Evolutionary conservation across 1,140 invertebrate genomes (phyloP), one percentile per base, ranked within the genome.

Genomic region (Maconellicoccus hirsutus): DNA sequence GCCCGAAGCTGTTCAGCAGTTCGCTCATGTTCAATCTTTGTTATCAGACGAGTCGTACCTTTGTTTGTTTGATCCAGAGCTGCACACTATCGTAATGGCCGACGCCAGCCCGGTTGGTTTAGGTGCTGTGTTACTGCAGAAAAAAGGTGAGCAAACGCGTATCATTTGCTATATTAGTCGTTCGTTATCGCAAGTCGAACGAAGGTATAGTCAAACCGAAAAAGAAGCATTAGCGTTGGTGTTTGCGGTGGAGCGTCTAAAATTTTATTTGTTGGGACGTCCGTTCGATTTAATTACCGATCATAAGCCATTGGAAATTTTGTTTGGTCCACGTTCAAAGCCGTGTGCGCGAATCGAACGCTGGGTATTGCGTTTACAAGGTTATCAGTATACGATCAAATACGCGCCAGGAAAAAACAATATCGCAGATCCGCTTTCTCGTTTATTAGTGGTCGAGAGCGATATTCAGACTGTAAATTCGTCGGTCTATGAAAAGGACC

Each of bases 201-300:
- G 25, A 71, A 79, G 79, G 52, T 82, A 82, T 72, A 52, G 76
- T 19, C 77, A 81, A 71, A 77, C 79, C 19, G 81, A 84, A 66
- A 79, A 79, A 70, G 81, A 84, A 76, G 80, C 66, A 70, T 77
- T 81, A 75, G 77, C 78, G 7, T 77, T 83, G 16, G 70, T 81
- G n/a, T 80, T 75, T 72, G 78, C 21, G 74, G n/a, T 70, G 78
- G 38, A 75, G 77, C 78, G 73, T 80, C 74, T 82, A 77, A 75
- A 77, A 79, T 66, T 70, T 80, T 72, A 70, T 52, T n/a, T 72
- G 2, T 59, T 27, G 1, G 72, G 72, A n/a, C n/a, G 69, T 8
- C 59, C 42, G 59, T 72, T 72, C 39, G 39, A 29, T 14, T 25
- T 70, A 6, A 59, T 70, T 23, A 70, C 69, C 6, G 71, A 72